Evolutionary conservation across 2,888 invertebrate species (phyloP).

Genomic region (Hesperia comma): DNA sequence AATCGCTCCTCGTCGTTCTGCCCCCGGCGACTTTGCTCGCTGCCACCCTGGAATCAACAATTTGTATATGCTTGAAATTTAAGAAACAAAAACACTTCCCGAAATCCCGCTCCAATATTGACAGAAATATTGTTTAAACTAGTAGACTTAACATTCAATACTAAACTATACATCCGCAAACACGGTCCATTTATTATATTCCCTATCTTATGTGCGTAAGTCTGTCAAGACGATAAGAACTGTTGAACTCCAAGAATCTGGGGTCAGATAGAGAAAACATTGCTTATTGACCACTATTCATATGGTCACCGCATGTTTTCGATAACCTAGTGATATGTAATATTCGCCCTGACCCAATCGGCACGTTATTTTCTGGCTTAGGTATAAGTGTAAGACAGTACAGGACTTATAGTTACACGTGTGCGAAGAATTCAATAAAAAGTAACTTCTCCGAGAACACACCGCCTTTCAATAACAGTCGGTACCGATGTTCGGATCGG

Average conservation of each 20-base stretch:
- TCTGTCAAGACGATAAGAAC: slow-evolving; percentile 64
- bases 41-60: slow-evolving; percentile 69
- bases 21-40: slow-evolving; percentile 70
- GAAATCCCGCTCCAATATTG: slow-evolving; percentile 5
- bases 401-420: slow-evolving; percentile 23
- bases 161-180: slow-evolving; percentile 71
- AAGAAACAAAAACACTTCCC: neutral
- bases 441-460: slow-evolving; percentile 33
- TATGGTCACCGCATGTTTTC: slow-evolving; percentile 66
- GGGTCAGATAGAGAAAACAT: slow-evolving; percentile 73
- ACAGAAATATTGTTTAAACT: slow-evolving; percentile 41
- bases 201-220: slow-evolving; percentile 78
- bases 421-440: slow-evolving; percentile 5
- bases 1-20: slow-evolving; percentile 77
- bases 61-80: slow-evolving; percentile 8
- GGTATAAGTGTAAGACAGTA: slow-evolving; percentile 40
- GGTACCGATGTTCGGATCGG: slow-evolving; percentile 52
- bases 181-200: slow-evolving; percentile 78
- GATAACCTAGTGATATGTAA: slow-evolving; percentile 70
- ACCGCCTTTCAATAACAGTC: slow-evolving; percentile 45
- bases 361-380: slow-evolving; percentile 51
- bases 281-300: slow-evolving; percentile 71
- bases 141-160: slow-evolving; percentile 62
- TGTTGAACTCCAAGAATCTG: slow-evolving; percentile 62
- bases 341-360: slow-evolving; percentile 63